These are phyloP conservation scores for Hippoglossus hippoglossus DNA, from an alignment of 2,797 vertebrate species.

Conservation along the genomic window DNA sequence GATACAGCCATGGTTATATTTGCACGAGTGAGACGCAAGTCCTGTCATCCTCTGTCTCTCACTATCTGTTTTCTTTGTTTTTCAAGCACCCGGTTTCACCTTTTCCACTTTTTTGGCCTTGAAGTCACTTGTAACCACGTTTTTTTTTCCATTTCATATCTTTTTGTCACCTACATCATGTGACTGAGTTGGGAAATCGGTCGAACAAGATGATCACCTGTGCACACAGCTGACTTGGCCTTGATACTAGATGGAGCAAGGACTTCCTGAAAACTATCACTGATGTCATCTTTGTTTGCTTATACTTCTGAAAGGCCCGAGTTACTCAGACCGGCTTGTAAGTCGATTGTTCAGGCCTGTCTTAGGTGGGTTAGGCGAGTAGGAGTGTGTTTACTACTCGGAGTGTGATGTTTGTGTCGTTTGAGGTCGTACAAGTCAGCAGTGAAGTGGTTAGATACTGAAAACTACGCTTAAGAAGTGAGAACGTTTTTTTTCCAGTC, in stretches of 20 bases:
- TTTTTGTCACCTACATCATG: slow-evolving; percentile 10
- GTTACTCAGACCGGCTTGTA: slow-evolving; percentile 62
- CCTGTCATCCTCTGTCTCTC: slow-evolving; percentile 14
- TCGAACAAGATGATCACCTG: slow-evolving; percentile 25
- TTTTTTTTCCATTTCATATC: slow-evolving; percentile 8
- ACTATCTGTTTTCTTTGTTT: slow-evolving; percentile 1
- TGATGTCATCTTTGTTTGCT: slow-evolving; percentile 73
- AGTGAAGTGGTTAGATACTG: slow-evolving; percentile 45
- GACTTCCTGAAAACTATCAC: slow-evolving; percentile 63
- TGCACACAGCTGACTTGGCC: slow-evolving; percentile 42
- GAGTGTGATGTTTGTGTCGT: slow-evolving; percentile 7
- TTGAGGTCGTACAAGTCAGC: slow-evolving; percentile 35
- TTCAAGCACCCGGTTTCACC: background rate
- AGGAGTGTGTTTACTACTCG: slow-evolving; percentile 12
- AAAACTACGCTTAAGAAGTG: slow-evolving; percentile 73
- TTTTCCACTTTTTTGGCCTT: background rate
- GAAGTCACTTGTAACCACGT: slow-evolving; percentile 17
- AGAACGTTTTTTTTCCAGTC: slow-evolving; percentile 59
- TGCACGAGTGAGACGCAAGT: slow-evolving; percentile 36
- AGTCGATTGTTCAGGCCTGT: slow-evolving; percentile 31
- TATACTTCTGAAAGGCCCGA: slow-evolving; percentile 55
- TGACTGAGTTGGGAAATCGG: slow-evolving; percentile 19
- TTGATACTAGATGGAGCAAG: slow-evolving; percentile 25
- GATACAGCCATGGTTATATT: slow-evolving; percentile 59
- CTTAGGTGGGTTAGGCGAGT: slow-evolving; percentile 42